These are phyloP conservation scores for Elgaria multicarinata DNA, from an alignment of 2,113 vertebrate species.

Conservation along the genomic window DNA sequence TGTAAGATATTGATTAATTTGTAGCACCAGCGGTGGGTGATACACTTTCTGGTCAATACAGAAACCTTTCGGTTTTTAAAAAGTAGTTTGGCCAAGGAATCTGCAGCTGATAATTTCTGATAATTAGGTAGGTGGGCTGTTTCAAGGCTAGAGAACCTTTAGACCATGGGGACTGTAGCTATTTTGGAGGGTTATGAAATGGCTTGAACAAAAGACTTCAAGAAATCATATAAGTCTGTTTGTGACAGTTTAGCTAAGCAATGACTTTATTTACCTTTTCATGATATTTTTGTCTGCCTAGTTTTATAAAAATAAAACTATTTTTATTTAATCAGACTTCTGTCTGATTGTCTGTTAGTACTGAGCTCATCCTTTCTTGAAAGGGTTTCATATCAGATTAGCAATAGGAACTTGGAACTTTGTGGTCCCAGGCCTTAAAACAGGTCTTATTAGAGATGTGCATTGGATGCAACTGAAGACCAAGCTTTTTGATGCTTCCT, in stretches of 20 bases:
- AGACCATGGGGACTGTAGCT: neutral
- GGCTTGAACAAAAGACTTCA: too few species aligned
- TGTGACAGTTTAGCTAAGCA: neutral
- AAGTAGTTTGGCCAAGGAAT: neutral
- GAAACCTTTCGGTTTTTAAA: neutral
- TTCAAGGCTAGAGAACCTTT: neutral
- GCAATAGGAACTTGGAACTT: neutral
- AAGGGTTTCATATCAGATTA: neutral
- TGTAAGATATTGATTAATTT: neutral
- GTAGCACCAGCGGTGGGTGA: neutral
- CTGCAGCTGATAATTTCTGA: neutral
- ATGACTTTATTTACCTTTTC: neutral
- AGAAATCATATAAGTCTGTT: neutral
- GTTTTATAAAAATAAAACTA: neutral
- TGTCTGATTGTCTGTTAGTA: neutral
- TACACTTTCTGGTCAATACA: neutral
- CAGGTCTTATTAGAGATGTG: neutral
- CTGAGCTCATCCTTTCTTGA: neutral
- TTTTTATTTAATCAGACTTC: neutral
- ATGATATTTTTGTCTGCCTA: neutral
- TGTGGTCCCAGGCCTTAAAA: neutral
- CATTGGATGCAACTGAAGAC: too few species aligned
- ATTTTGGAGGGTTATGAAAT: neutral
- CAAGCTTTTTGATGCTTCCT: neutral
- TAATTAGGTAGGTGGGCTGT: neutral